Base-by-base conservation (phyloP, 2,113 vertebrate genomes). In the Sigmodon hispidus region DNA sequence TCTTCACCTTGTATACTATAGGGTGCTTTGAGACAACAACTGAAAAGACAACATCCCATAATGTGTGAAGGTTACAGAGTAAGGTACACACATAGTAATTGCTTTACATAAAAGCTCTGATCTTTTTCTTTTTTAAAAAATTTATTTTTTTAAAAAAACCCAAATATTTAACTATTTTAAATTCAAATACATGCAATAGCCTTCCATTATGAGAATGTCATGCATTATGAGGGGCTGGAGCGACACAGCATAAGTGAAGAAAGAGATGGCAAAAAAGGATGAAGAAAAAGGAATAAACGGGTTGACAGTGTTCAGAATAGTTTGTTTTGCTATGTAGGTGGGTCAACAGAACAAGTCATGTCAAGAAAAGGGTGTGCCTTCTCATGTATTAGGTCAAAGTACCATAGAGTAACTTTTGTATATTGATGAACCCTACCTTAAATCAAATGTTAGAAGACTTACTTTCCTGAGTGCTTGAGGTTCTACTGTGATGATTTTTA, bases 111-210 rank as follows among this genome's bases (percentile, higher is more conserved):
- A 4, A 72, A 34, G 8, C 52, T 92, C 57, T 29, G n/a, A n/a
- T 40, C 15, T 79, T 79, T 84, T 24, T 61, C 24, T 83, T 84
- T 95, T 34, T 4, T 50, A n/a, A n/a, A n/a, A n/a, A n/a, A n/a
- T n/a, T n/a, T n/a, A n/a, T 84, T 90, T 79, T 43, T 13, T 8
- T n/a, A n/a, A n/a, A n/a, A n/a, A n/a, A 34, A 55, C 17, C 12
- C 94, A 84, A 90, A 63, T 84, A 76, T 69, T 80, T 92, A 87
- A 72, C 17, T 17, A 0, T 94, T 59, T 93, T 93, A 72, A 87
- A 86, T 83, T 75, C 12, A 85, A 67, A 40, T 81, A 67, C 13
- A 84, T 48, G 52, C 87, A 57, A 48, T 43, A 80, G 12, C 0
- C n/a, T 79, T 61, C 12, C 13, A 69, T 69, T 87, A 63, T 63